Evolutionary conservation across 2,113 vertebrate genomes (phyloP).

Genomic region (Dolichallabes microphthalmus): DNA sequence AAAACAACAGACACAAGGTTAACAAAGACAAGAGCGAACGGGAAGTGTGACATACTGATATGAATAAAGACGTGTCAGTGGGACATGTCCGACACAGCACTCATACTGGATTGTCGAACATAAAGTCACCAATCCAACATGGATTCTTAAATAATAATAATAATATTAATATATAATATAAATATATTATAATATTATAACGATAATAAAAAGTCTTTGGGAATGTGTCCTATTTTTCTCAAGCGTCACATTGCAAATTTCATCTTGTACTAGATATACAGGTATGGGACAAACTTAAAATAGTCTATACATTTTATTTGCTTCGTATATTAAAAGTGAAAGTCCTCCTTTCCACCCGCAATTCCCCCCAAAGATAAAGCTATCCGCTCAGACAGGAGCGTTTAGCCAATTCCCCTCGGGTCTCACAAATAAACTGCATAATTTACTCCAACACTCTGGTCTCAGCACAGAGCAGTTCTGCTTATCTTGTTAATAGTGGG

Average conservation of each 20-base stretch:
- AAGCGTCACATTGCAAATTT: constrained; percentile 36
- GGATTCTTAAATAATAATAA: neutral
- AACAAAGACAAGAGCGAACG: neutral
- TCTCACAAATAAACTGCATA: constrained; percentile 22
- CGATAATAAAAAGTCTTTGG: constrained; percentile 1
- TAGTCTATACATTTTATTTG: constrained; percentile 45
- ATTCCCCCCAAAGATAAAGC: constrained; percentile 24
- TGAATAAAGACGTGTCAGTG: neutral
- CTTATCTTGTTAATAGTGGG: constrained; percentile 5
- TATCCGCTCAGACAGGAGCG: constrained; percentile 2
- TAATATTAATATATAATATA: constrained; percentile 8
- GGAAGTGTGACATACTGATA: too few species aligned
- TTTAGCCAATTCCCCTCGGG: constrained; percentile 8
- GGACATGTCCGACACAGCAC: neutral
- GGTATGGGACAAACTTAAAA: constrained; percentile 53
- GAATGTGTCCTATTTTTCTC: constrained; percentile 39
- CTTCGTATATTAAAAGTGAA: constrained; percentile 29
- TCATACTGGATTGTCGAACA: neutral
- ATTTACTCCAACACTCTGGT: constrained; percentile 2
- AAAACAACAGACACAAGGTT: neutral
- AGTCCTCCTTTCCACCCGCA: constrained; percentile 23
- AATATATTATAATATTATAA: constrained; percentile 3
- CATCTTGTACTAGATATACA: constrained; percentile 30
- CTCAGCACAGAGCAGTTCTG: neutral
- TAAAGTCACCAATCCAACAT: neutral